Conservation (phyloP, 2,888 invertebrate species). For the Tiliacea aurago region DNA sequence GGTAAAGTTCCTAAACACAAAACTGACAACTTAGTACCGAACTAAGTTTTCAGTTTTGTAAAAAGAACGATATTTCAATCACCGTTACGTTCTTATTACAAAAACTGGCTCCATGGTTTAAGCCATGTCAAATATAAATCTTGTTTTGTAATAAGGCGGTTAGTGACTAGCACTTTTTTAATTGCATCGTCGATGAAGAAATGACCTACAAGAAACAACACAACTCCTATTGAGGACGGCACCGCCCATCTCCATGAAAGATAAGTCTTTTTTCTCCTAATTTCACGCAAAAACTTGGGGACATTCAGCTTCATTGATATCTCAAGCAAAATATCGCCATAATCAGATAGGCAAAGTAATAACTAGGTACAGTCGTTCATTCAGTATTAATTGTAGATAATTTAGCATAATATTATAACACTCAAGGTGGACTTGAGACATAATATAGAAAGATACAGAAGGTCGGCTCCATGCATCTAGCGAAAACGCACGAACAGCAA, state of each 20-base stretch:
- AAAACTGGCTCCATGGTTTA: too few relatives aligned
- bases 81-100: too few relatives aligned
- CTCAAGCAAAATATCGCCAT: slow-evolving; percentile 33
- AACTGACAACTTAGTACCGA: too few relatives aligned
- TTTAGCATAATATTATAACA: slow-evolving; percentile 69
- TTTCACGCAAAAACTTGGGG: slow-evolving; percentile 15
- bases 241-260: slow-evolving; percentile 19
- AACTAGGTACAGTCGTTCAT: slow-evolving; percentile 57
- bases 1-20: too few relatives aligned
- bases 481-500: neutral
- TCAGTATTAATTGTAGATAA: slow-evolving; percentile 68
- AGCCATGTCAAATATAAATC: too few relatives aligned
- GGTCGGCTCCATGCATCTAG: neutral
- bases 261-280: slow-evolving; percentile 14
- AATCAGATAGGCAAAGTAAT: slow-evolving; percentile 56
- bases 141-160: too few relatives aligned
- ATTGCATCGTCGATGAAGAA: slow-evolving; percentile 3
- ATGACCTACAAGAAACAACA: slow-evolving; percentile 1
- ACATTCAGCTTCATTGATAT: slow-evolving; percentile 49
- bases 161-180: neutral
- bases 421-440: slow-evolving; percentile 68
- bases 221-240: slow-evolving; percentile 17
- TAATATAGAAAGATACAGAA: slow-evolving; percentile 3
- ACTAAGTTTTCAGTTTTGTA: too few relatives aligned
- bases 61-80: too few relatives aligned